Evolutionary conservation across 2,797 vertebrate genomes (phyloP).

Genomic region (Chelidonichthys spinosus): DNA sequence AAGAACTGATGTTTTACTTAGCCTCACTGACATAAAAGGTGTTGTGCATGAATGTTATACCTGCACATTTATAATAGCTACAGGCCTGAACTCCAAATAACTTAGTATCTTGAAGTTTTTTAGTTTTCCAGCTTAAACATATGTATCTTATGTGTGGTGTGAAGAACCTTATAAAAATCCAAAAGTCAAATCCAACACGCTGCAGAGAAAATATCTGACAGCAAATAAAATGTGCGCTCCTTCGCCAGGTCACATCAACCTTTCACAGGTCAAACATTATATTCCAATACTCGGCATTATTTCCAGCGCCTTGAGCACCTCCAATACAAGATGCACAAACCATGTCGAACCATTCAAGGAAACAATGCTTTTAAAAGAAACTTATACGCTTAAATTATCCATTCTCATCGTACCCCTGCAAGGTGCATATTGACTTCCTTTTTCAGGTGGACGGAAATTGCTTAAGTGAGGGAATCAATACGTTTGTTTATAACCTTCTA

Average conservation of each 20-base stretch:
- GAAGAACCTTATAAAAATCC: neutral
- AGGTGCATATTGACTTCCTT: conserved; percentile 67
- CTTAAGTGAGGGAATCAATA: conserved; percentile 72
- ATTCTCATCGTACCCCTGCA: conserved; percentile 67
- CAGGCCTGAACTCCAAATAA: conserved; percentile 12
- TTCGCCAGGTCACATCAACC: conserved; percentile 16
- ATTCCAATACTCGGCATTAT: conserved; percentile 14
- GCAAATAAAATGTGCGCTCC: conserved; percentile 22
- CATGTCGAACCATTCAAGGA: conserved; percentile 20
- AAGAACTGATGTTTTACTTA: conserved; percentile 30
- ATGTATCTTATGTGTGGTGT: conserved; percentile 18
- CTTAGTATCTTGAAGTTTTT: conserved; percentile 12
- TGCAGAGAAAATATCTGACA: conserved; percentile 14
- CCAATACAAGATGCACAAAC: conserved; percentile 37
- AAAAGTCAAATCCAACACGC: conserved; percentile 4
- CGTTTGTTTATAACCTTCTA: conserved; percentile 61
- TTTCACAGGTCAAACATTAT: conserved; percentile 29
- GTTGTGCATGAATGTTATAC: neutral
- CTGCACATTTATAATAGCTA: conserved; percentile 2
- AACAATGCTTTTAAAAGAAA: conserved; percentile 55
- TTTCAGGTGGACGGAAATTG: conserved; percentile 58
- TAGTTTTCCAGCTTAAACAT: neutral
- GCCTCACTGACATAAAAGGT: conserved; percentile 11
- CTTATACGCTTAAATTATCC: conserved; percentile 45
- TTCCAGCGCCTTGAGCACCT: conserved; percentile 41